These are phyloP conservation scores for Threskiornis aethiopicus DNA, from an alignment of 2,797 vertebrate species.

Conservation along the genomic window DNA sequence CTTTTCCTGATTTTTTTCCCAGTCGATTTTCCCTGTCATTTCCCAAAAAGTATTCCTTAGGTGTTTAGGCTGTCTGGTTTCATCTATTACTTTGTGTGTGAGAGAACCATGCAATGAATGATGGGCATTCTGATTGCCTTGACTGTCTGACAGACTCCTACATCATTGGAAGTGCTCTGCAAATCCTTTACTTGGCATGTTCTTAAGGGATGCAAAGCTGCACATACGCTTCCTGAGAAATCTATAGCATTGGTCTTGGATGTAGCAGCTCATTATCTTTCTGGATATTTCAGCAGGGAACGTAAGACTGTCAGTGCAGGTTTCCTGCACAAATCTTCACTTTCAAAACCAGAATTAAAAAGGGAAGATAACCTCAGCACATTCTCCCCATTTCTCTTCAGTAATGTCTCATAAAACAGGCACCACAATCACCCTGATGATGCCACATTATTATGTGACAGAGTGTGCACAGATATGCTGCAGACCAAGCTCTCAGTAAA, in stretches of 20 bases:
- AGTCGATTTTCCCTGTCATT: background rate
- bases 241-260: background rate
- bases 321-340: background rate
- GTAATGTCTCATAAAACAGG: background rate
- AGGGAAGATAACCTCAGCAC: background rate
- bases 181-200: background rate
- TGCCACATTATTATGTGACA: background rate
- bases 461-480: accelerated
- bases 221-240: background rate
- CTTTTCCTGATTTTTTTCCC: background rate
- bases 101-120: background rate
- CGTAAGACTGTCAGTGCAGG: background rate
- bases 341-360: background rate
- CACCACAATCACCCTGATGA: background rate
- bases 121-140: background rate
- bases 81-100: background rate
- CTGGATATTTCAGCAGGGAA: background rate
- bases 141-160: background rate
- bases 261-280: background rate
- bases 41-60: background rate
- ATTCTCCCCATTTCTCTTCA: background rate
- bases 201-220: background rate
- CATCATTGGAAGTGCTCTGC: background rate
- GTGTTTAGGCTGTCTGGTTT: background rate
- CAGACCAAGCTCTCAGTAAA: background rate